phyloP scores from a whole-genome alignment of 2,797 vertebrate species.

The Perodicticus potto region DNA sequence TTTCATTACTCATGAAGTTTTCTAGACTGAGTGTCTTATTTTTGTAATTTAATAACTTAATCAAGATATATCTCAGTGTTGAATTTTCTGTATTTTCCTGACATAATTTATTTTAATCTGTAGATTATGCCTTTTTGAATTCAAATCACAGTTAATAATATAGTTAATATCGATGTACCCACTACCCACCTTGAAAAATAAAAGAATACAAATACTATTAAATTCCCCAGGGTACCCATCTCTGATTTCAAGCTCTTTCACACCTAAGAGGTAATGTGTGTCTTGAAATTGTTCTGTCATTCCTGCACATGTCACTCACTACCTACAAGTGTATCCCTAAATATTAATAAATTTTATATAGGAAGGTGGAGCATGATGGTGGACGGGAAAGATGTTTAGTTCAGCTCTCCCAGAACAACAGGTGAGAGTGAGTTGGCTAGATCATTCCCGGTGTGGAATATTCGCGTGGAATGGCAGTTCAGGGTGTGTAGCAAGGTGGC shows the following conservation, averaged over 20 bases:
- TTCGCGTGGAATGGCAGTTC: too few species aligned
- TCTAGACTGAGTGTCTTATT: slow-evolving; percentile 38
- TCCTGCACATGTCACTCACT: not conserved
- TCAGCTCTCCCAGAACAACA: too few species aligned
- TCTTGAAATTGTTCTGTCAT: not conserved
- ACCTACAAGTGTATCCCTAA: not conserved
- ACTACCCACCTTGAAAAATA: not conserved
- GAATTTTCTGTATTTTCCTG: slow-evolving; percentile 39
- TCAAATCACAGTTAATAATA: not conserved
- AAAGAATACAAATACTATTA: not conserved
- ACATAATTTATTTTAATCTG: slow-evolving; percentile 16
- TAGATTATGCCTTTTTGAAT: slow-evolving; percentile 14
- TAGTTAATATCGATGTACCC: not conserved
- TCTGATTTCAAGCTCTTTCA: not conserved
- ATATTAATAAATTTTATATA: not conserved
- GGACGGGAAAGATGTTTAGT: too few species aligned
- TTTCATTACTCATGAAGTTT: slow-evolving; percentile 2
- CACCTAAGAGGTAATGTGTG: not conserved
- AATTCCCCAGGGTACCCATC: not conserved
- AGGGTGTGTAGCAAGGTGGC: too few species aligned
- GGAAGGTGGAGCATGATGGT: too few species aligned
- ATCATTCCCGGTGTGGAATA: too few species aligned
- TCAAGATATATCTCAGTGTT: not conserved
- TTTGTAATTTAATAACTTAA: slow-evolving; percentile 37
- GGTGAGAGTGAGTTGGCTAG: too few species aligned